phyloP scores from a whole-genome alignment of 2,113 vertebrate genomes.

The Lepus europaeus region DNA sequence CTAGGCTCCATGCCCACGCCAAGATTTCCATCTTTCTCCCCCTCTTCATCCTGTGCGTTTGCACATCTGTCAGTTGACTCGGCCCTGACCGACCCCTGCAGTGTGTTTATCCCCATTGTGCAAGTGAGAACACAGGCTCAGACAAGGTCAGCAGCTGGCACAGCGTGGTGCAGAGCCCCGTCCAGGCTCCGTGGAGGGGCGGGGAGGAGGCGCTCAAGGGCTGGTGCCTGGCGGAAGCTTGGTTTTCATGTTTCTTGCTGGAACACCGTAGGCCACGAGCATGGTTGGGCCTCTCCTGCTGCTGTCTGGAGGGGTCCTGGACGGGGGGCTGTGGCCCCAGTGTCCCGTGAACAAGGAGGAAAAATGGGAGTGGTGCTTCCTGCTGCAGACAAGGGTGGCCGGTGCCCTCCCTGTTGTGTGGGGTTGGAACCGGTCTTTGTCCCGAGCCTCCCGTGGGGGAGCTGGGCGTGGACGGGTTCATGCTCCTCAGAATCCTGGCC shows the following conservation, averaged over 20 bases:
- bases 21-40: neutral
- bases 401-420: neutral
- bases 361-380: rapidly evolving
- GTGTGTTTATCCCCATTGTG: neutral
- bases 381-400: neutral
- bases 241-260: neutral
- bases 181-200: neutral
- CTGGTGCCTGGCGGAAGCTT: neutral
- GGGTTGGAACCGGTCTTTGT: neutral
- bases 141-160: neutral
- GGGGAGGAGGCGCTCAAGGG: neutral
- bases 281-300: neutral
- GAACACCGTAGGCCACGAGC: neutral
- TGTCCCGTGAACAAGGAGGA: neutral
- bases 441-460: neutral
- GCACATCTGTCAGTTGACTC: neutral
- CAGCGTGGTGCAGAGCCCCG: neutral
- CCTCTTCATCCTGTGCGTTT: rapidly evolving
- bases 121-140: neutral
- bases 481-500: neutral
- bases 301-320: neutral
- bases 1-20: no score
- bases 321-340: neutral
- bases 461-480: neutral
- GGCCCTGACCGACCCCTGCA: neutral